Evolutionary conservation across 2,797 vertebrate species (phyloP).

Genomic region (Dendrocincla tyrannina): DNA sequence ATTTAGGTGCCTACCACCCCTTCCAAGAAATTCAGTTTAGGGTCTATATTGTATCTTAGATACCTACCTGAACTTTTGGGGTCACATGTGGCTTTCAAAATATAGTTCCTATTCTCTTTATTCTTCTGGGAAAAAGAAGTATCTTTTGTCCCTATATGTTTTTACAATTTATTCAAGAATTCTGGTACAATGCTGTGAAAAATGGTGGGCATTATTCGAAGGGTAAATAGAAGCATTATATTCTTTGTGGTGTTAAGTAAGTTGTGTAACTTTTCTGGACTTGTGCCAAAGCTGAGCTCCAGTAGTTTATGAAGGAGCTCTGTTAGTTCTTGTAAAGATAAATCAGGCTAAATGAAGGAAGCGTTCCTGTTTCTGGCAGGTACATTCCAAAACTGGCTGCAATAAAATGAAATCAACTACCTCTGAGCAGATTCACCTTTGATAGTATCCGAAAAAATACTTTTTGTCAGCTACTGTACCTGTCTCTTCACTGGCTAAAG

Average conservation of each 20-base stretch:
- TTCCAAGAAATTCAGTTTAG: not conserved
- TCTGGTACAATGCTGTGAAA: not conserved
- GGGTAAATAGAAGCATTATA: not conserved
- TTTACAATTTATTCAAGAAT: not conserved
- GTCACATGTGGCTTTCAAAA: not conserved
- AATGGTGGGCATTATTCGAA: not conserved
- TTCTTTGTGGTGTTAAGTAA: not conserved
- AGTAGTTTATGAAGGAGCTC: slow-evolving; percentile 7
- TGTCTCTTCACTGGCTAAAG: not conserved
- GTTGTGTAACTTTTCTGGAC: not conserved
- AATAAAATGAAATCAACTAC: slow-evolving; percentile 1
- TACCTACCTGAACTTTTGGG: not conserved
- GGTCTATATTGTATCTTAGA: not conserved
- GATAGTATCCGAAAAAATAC: slow-evolving; percentile 36
- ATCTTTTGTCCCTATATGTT: not conserved
- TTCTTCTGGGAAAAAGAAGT: not conserved
- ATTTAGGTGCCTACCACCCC: not conserved
- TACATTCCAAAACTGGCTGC: slow-evolving; percentile 32
- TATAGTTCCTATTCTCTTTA: not conserved
- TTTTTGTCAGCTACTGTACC: slow-evolving; percentile 23
- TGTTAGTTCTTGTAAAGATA: slow-evolving; percentile 55
- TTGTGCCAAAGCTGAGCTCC: not conserved
- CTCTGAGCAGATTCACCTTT: slow-evolving; percentile 13
- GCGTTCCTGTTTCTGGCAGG: slow-evolving; percentile 45
- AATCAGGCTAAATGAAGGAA: slow-evolving; percentile 50